These are phyloP conservation scores for Poeciliopsis turrubarensis DNA, from an alignment of 2,113 vertebrate genomes.

Conservation along the genomic window DNA sequence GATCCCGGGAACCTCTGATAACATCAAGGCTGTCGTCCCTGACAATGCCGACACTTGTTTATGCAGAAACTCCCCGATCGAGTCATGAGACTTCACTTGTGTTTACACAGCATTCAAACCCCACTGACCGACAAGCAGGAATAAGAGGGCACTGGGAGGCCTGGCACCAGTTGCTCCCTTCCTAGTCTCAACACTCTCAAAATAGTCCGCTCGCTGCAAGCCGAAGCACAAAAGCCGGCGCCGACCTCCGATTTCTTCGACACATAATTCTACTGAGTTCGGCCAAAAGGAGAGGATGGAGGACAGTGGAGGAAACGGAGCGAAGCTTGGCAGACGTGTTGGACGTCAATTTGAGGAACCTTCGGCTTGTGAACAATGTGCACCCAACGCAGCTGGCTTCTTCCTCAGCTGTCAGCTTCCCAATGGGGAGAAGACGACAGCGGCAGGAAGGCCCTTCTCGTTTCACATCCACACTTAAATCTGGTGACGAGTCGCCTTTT, in stretches of 20 bases:
- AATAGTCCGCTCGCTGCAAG: slow-evolving; percentile 58
- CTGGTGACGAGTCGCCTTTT: slow-evolving; percentile 2
- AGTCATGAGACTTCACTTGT: slow-evolving; percentile 41
- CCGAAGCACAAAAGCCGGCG: slow-evolving; percentile 23
- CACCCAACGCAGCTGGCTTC: slow-evolving; percentile 13
- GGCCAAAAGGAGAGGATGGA: not conserved
- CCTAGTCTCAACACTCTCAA: slow-evolving; percentile 57
- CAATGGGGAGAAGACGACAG: slow-evolving; percentile 7
- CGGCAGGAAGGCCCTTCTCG: slow-evolving; percentile 8
- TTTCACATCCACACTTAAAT: not conserved
- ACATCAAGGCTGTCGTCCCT: slow-evolving; percentile 47
- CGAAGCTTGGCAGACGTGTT: slow-evolving; percentile 9
- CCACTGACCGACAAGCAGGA: slow-evolving; percentile 30
- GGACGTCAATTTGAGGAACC: slow-evolving; percentile 13
- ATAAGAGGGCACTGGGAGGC: slow-evolving; percentile 19
- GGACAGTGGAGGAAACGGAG: slow-evolving; percentile 18
- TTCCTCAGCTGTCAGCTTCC: slow-evolving; percentile 52
- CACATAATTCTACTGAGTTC: slow-evolving; percentile 18
- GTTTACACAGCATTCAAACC: slow-evolving; percentile 41
- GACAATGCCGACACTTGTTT: slow-evolving; percentile 46
- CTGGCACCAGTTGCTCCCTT: slow-evolving; percentile 51
- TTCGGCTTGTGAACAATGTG: slow-evolving; percentile 45
- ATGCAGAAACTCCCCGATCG: slow-evolving; percentile 27
- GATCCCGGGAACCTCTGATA: slow-evolving; percentile 22
- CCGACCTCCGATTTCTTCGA: not conserved